Percentiles rank a stretch among this genome's conserved stretches.
These are phyloP conservation scores for Diaperis boleti DNA, from an alignment of 2,888 invertebrate species.

Conservation along the genomic window DNA sequence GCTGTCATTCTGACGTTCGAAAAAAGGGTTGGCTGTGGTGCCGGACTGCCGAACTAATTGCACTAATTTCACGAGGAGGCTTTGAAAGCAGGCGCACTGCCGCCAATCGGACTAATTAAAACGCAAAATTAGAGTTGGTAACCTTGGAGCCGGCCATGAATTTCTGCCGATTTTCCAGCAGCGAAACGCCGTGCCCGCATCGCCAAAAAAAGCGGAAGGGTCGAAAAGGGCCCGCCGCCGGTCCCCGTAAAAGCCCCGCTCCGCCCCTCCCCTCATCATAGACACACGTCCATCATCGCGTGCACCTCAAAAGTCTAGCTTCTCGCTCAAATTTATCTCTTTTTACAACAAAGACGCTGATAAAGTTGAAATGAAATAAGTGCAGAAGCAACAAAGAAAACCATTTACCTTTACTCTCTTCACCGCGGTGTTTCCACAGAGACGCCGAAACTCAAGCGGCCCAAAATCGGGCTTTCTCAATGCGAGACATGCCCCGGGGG, in stretches of 20 bases:
- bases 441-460: conserved; percentile 53
- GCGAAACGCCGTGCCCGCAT: no score
- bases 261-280: conserved; percentile 12
- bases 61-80: no score
- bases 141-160: no score
- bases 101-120: no score
- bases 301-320: conserved; percentile 55
- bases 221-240: conserved; percentile 25
- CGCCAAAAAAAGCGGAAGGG: no score
- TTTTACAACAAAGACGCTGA: conserved; percentile 67
- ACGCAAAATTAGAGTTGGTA: no score
- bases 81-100: no score
- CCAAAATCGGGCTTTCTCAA: conserved; percentile 46
- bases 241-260: neutral
- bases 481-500: conserved; percentile 32
- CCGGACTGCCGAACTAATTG: no score
- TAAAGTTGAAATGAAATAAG: conserved; percentile 67
- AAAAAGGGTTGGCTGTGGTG: no score
- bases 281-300: conserved; percentile 30
- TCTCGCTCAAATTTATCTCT: conserved; percentile 65
- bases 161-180: no score
- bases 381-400: conserved; percentile 66
- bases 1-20: no score
- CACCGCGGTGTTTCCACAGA: conserved; percentile 49
- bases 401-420: conserved; percentile 64